These are phyloP conservation scores for Drepana arcuata DNA, from an alignment of 1,140 invertebrate species.

Conservation along the genomic window DNA sequence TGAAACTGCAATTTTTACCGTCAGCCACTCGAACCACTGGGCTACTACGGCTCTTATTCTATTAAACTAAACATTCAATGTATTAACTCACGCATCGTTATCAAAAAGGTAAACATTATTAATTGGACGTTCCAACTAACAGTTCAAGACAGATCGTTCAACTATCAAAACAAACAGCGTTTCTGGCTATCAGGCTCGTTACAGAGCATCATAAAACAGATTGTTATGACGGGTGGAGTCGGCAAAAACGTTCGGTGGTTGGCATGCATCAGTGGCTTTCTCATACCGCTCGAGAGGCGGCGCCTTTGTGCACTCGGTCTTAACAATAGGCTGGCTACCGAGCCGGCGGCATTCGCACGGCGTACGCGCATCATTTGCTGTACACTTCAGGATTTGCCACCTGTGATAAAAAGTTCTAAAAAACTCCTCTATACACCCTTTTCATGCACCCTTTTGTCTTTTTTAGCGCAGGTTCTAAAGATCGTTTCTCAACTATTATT, in stretches of 20 bases:
- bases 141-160: constrained; percentile 6
- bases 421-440: constrained; percentile 14
- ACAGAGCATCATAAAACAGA: constrained; percentile 27
- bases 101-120: no score
- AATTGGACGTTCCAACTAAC: no score
- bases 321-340: constrained; percentile 43
- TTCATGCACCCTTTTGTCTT: constrained; percentile 30
- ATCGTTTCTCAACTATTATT: neutral
- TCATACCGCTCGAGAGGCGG: constrained; percentile 23
- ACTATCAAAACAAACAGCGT: constrained; percentile 30
- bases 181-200: constrained; percentile 28
- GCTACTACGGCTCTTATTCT: no score
- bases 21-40: no score
- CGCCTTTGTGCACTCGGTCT: constrained; percentile 27
- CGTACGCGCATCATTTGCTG: constrained; percentile 41
- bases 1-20: no score
- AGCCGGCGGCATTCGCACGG: constrained; percentile 27
- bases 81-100: no score
- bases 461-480: constrained; percentile 39
- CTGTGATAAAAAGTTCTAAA: constrained; percentile 45
- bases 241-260: constrained; percentile 20
- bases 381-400: constrained; percentile 59
- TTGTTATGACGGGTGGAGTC: constrained; percentile 29
- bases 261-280: constrained; percentile 11
- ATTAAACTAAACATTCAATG: no score